Conservation (phyloP, 2,113 vertebrate genomes). For the Saguinus imperator region DNA sequence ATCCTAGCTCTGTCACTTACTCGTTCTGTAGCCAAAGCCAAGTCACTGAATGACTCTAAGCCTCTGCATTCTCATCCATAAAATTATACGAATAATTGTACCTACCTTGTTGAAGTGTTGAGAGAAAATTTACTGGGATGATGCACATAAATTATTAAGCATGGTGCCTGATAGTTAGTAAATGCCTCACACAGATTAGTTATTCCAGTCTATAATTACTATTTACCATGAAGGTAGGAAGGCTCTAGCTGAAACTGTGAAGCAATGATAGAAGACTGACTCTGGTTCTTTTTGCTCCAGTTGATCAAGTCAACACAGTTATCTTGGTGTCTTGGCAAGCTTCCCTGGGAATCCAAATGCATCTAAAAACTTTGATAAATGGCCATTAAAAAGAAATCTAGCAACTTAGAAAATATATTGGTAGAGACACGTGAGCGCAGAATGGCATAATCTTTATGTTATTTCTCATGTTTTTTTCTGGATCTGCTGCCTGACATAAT, state of each 20-base stretch:
- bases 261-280: not conserved
- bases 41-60: not conserved
- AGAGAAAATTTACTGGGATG: not conserved
- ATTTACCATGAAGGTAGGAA: not conserved
- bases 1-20: not conserved
- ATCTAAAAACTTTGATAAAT: not conserved
- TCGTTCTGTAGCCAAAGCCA: not conserved
- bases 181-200: not conserved
- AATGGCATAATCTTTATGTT: not conserved
- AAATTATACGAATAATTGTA: not conserved
- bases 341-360: not conserved
- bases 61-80: not conserved
- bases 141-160: not conserved
- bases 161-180: not conserved
- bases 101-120: not conserved
- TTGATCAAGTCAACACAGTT: constrained; percentile 20
- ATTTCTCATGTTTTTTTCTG: not conserved
- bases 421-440: not conserved
- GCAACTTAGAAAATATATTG: constrained; percentile 24
- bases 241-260: not conserved
- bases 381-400: not conserved
- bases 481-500: not conserved
- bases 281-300: constrained; percentile 15
- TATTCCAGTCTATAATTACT: not conserved
- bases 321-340: not conserved